Conservation (phyloP, 2,797 vertebrate species). For the Poecilia wingei region DNA sequence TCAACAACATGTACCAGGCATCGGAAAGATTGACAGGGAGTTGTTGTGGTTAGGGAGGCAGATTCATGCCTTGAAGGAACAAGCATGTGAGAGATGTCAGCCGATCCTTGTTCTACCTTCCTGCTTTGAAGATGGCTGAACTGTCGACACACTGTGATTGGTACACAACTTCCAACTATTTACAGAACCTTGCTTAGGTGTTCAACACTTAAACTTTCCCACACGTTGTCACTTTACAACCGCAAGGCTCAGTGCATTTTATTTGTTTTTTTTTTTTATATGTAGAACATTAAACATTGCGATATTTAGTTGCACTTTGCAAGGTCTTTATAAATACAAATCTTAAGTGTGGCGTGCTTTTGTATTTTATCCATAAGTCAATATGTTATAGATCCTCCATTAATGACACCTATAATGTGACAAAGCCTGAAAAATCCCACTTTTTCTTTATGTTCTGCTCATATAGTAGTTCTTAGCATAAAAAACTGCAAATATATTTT, state of each 20-base stretch:
- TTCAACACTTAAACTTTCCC: neutral
- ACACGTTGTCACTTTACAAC: neutral
- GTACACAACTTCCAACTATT: neutral
- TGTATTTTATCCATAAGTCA: neutral
- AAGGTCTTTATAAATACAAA: neutral
- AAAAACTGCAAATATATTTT: too few species aligned
- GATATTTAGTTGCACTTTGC: too few species aligned
- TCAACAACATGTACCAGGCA: slow-evolving; percentile 12
- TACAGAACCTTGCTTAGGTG: neutral
- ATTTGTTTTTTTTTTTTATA: neutral
- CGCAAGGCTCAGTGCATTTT: neutral
- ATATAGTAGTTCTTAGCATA: neutral
- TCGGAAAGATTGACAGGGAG: slow-evolving; percentile 35
- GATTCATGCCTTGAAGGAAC: slow-evolving; percentile 42
- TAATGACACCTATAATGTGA: neutral
- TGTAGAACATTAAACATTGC: too few species aligned
- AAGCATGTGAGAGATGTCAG: slow-evolving; percentile 30
- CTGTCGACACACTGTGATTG: neutral
- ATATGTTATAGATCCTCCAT: neutral
- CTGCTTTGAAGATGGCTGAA: neutral
- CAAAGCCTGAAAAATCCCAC: neutral
- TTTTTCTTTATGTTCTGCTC: too few species aligned
- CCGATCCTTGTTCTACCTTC: slow-evolving; percentile 8
- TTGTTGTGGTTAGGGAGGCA: slow-evolving; percentile 12
- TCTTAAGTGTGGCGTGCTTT: neutral